Evolutionary conservation across 2,113 vertebrate genomes (phyloP), one percentile per base, ranked within the genome.

Genomic region (Lasiurus cinereus): DNA sequence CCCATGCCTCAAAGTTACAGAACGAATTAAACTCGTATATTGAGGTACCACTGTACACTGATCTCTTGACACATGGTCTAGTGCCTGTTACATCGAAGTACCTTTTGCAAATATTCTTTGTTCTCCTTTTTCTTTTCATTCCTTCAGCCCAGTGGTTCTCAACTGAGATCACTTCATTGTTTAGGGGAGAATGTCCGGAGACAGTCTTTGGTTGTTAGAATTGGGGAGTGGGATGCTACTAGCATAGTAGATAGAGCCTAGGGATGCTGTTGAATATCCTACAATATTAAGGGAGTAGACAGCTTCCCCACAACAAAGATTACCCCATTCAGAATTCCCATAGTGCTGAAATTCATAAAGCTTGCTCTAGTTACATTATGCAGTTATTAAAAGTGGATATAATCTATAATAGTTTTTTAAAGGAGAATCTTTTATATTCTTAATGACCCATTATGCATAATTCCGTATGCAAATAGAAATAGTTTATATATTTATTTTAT

Each of bases 401-500:
- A 39, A 78, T 54, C 6, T 50, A 91, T 4, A 66, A 78, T 6
- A 43, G 46, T 21, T 62, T 50, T 50, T 74, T 36, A 46, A 77
- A 66, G 18, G 15, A 59, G 8, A 64, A 77, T 88, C 52, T 73
- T 94, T 59, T 39, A 64, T 59, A 77, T 59, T 91, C 59, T 88
- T 76, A 89, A 52, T 64, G 46, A 73, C 9, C 18, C 87, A 64
- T 76, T 70, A 87, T 8, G 31, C 8, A 66, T 87, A 90, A 72
- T 18, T 52, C 31, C 21, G 76, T 64, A 87, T 67, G 31, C 10
- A 94, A 96, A 80, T 80, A 85, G 31, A 80, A 83, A 24, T 66
- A 46, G 86, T 82, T 86, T 59, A 48, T 33, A 66, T 36, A 43
- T 78, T 87, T 64, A 59, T 70, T 85, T 84, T 89, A 78, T 90